A percentile compares a stretch with the other conserved stretches of the same genome.
Conservation (phyloP, 2,888 invertebrate genomes). For the Cartodere bifasciata region DNA sequence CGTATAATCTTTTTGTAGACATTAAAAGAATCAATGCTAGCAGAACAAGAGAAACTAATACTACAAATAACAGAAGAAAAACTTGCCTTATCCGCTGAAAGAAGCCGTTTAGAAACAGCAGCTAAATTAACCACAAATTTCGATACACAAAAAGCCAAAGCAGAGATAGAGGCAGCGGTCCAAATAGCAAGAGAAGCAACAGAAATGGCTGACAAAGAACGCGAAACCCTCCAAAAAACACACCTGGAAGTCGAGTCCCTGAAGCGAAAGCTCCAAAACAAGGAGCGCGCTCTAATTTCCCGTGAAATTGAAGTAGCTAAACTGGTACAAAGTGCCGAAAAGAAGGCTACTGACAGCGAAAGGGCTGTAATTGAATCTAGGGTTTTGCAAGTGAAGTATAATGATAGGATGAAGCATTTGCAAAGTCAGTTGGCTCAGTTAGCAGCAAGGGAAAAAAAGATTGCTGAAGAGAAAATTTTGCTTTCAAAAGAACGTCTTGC, state of each 20-base stretch:
- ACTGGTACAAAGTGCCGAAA: slow-evolving; percentile 34
- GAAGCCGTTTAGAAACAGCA: slow-evolving; percentile 29
- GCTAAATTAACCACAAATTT: slow-evolving; percentile 28
- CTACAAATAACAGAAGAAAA: slow-evolving; percentile 47
- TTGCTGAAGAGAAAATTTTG: slow-evolving; percentile 47
- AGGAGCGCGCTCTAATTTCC: slow-evolving; percentile 19
- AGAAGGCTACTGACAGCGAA: slow-evolving; percentile 43
- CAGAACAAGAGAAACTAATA: slow-evolving; percentile 45
- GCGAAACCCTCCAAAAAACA: slow-evolving; percentile 26
- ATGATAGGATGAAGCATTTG: slow-evolving; percentile 42
- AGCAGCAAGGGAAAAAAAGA: slow-evolving; percentile 44
- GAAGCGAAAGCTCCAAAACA: slow-evolving; percentile 22
- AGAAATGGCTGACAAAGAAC: slow-evolving; percentile 29
- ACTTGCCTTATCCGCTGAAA: slow-evolving; percentile 34
- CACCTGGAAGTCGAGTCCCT: slow-evolving; percentile 28
- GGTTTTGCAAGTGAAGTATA: slow-evolving; percentile 37
- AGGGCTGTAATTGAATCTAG: slow-evolving; percentile 33
- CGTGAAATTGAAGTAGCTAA: slow-evolving; percentile 29
- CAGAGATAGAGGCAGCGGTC: slow-evolving; percentile 33
- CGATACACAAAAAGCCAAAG: slow-evolving; percentile 28
- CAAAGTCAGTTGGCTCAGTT: slow-evolving; percentile 45
- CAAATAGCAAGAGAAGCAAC: slow-evolving; percentile 33
- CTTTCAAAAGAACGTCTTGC: slow-evolving; percentile 45
- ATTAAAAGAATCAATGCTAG: slow-evolving; percentile 42
- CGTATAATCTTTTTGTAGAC: slow-evolving; percentile 31